phyloP scores from a whole-genome alignment of 2,797 vertebrate genomes.

The Gymnocypris eckloni region DNA sequence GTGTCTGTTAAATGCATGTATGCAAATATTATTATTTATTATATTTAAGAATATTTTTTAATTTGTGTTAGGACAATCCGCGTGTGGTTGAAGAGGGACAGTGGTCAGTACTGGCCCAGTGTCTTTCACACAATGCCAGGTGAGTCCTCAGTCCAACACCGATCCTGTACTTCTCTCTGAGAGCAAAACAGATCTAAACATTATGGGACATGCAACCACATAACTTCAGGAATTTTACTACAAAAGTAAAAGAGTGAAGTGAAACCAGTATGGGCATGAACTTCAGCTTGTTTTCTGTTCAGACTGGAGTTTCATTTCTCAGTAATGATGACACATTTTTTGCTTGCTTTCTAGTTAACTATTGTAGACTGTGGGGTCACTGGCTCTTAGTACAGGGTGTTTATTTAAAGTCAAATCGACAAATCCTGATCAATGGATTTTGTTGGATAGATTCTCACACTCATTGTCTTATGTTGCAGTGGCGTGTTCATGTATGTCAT shows the following conservation, averaged over 20 bases:
- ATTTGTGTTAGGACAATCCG: conserved; percentile 86
- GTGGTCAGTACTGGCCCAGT: conserved; percentile 97
- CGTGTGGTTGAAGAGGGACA: conserved; percentile 98
- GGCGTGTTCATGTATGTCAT: conserved; percentile 95
- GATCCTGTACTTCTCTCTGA: background rate
- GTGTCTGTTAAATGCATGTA: background rate
- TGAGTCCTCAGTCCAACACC: conserved; percentile 80
- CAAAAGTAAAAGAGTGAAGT: background rate
- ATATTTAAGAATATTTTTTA: background rate
- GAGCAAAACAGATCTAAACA: background rate
- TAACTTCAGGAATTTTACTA: conserved; percentile 37
- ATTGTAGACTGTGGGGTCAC: conserved; percentile 13
- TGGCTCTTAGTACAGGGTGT: background rate
- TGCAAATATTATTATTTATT: background rate
- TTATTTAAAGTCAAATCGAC: background rate
- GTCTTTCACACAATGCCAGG: conserved; percentile 92
- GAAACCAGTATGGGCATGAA: conserved; percentile 4
- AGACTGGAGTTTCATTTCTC: conserved; percentile 23
- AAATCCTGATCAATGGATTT: background rate
- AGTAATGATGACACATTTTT: background rate
- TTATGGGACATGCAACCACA: background rate
- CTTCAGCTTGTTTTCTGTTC: background rate
- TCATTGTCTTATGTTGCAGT: conserved; percentile 78
- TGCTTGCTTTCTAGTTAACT: conserved; percentile 25
- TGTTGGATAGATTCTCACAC: background rate